These are phyloP conservation scores for Diarsia dahlii DNA, from an alignment of 2,888 invertebrate species.

Conservation along the genomic window DNA sequence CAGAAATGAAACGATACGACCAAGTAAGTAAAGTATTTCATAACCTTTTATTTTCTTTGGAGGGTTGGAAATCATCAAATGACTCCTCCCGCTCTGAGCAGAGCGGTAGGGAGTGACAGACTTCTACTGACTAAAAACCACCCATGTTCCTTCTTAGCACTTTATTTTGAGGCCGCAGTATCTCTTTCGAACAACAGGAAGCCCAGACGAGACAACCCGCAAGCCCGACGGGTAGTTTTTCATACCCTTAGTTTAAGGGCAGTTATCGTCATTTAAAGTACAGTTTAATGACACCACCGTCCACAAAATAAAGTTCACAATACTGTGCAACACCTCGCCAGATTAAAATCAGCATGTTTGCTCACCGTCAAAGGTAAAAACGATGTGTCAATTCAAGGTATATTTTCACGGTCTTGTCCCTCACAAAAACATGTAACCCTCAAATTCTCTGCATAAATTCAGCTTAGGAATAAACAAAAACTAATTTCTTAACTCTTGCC, in stretches of 20 bases:
- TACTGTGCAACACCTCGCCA: too few relatives aligned
- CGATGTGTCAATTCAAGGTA: background rate
- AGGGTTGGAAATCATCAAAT: too few relatives aligned
- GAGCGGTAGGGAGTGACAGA: too few relatives aligned
- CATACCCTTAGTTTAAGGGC: background rate
- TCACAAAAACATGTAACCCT: background rate
- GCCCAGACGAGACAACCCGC: too few relatives aligned
- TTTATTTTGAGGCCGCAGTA: too few relatives aligned
- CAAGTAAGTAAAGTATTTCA: background rate
- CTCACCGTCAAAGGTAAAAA: background rate
- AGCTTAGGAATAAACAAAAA: slow-evolving; percentile 53
- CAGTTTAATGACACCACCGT: background rate
- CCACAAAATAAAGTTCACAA: background rate
- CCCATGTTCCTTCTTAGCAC: too few relatives aligned
- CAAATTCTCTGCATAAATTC: slow-evolving; percentile 25
- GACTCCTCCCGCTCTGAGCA: too few relatives aligned
- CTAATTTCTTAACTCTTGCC: slow-evolving; percentile 36
- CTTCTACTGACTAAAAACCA: too few relatives aligned
- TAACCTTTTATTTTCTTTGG: too few relatives aligned
- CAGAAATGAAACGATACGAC: background rate
- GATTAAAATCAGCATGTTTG: background rate
- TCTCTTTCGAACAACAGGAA: too few relatives aligned
- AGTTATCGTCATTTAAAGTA: background rate
- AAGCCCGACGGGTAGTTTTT: too few relatives aligned
- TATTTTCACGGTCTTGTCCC: background rate